Evolutionary conservation across 1,140 invertebrate genomes (phyloP).

Genomic region (Pseudomyrmex dendroicus): DNA sequence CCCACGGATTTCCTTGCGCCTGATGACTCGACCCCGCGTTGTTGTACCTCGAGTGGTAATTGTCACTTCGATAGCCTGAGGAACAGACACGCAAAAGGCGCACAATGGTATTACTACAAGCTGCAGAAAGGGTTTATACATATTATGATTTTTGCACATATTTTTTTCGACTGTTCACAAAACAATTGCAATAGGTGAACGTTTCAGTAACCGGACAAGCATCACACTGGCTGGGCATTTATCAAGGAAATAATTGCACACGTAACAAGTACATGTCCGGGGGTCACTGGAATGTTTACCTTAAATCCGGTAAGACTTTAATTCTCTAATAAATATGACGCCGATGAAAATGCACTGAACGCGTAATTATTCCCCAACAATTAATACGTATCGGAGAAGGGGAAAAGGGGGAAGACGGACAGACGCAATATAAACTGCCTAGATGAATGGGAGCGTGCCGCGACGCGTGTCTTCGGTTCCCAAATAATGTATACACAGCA

Average conservation of each 20-base stretch:
- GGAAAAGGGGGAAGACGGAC: neutral
- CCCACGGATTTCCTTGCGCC: constrained; percentile 58
- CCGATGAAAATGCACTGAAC: neutral
- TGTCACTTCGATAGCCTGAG: constrained; percentile 75
- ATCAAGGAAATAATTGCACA: too few species aligned
- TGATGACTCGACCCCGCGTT: constrained; percentile 58
- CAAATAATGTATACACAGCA: constrained; percentile 67
- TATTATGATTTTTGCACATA: too few species aligned
- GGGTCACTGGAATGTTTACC: too few species aligned
- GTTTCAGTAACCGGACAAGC: too few species aligned
- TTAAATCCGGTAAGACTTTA: neutral
- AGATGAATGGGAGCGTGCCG: constrained; percentile 82
- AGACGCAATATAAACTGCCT: constrained; percentile 47
- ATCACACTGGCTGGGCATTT: too few species aligned
- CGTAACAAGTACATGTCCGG: too few species aligned
- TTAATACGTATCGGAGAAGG: constrained; percentile 1
- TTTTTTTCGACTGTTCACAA: too few species aligned
- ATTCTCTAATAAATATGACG: constrained; percentile 32
- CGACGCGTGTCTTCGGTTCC: constrained; percentile 81
- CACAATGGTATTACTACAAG: too few species aligned
- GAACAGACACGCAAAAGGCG: neutral
- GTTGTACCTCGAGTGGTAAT: constrained; percentile 69
- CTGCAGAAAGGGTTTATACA: neutral
- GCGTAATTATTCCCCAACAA: constrained; percentile 44
- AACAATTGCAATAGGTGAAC: too few species aligned